Evolutionary conservation across 2,113 vertebrate species (phyloP), one percentile per base, ranked within the genome.

Genomic region (Hymenochirus boettgeri): DNA sequence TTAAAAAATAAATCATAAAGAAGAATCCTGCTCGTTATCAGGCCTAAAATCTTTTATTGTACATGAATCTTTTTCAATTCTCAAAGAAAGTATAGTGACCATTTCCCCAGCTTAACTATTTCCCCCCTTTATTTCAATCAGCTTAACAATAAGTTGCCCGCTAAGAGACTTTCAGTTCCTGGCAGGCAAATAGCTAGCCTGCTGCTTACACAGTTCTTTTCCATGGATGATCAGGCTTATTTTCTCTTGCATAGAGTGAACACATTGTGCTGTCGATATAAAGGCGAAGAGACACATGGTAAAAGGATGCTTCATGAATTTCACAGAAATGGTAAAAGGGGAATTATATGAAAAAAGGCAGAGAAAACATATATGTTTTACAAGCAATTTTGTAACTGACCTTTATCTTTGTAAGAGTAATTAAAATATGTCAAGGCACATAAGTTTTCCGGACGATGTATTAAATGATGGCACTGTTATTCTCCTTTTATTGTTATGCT

Each of bases 151-250:
- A 45, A 7, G 47, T 52, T 60, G 57, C 57, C 65, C 48, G 60
- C 65, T 46, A 33, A 31, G 56, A 57, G 57, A 27, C 65, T 53
- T 47, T n/a, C 48, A 51, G 33, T 60, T 69, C 56, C 56, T 69
- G 65, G 65, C 56, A 69, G 35, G 57, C 65, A 53, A 69, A 69
- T 69, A 47, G 65, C 23, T 48, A 60, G 29, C 65, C 65, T 69
- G 65, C 65, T 69, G 65, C 65, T 69, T 69, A 60, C 65, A 60
- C 56, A 69, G 57, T 31, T 69, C 33, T 69, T 22, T 33, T 69
- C 65, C 24, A 69, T 69, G 57, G 65, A 60, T 69, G 65, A 69
- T 60, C 48, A 57, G 25, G 48, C 57, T 59, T 69, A 69, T 45
- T 69, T 69, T 69, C 23, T 35, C 65, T 52, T 21, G 57, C 65